Percentiles rank a stretch among this genome's conserved stretches.
Evolutionary conservation across 2,888 invertebrate genomes (phyloP).

Genomic region (Ctena decussata): DNA sequence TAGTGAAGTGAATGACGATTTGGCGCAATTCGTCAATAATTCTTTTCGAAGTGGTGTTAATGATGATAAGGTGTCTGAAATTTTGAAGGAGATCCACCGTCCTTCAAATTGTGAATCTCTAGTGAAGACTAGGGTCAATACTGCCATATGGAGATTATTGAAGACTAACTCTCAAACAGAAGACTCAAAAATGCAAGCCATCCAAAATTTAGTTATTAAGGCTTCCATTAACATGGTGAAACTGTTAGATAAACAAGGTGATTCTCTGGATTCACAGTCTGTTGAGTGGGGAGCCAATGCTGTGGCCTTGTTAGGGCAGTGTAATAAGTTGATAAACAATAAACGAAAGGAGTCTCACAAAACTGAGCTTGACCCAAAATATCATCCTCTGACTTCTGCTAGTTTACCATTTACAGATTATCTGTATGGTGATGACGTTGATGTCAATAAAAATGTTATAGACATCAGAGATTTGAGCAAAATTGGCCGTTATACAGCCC

Average conservation of each 20-base stretch:
- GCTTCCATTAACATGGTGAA: slow-evolving; percentile 22
- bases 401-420: slow-evolving; percentile 33
- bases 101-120: slow-evolving; percentile 37
- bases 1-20: too few relatives aligned
- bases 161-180: not conserved
- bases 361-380: slow-evolving; percentile 34
- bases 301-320: slow-evolving; percentile 7
- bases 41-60: slow-evolving; percentile 22
- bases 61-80: slow-evolving; percentile 21
- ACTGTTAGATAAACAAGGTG: slow-evolving; percentile 27
- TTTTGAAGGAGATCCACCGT: slow-evolving; percentile 20
- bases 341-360: slow-evolving; percentile 21
- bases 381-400: slow-evolving; percentile 27
- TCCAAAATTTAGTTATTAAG: slow-evolving; percentile 35
- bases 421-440: slow-evolving; percentile 46
- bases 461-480: slow-evolving; percentile 45
- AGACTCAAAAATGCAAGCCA: slow-evolving; percentile 22
- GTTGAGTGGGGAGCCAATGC: not conserved
- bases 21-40: slow-evolving; percentile 15
- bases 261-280: not conserved
- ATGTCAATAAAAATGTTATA: slow-evolving; percentile 41
- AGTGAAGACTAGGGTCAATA: slow-evolving; percentile 37
- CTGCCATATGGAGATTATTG: slow-evolving; percentile 44
- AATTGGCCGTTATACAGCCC: slow-evolving; percentile 3
- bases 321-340: slow-evolving; percentile 21